Conservation (phyloP, 1,140 invertebrate species). For the Tetraneura akinire region DNA sequence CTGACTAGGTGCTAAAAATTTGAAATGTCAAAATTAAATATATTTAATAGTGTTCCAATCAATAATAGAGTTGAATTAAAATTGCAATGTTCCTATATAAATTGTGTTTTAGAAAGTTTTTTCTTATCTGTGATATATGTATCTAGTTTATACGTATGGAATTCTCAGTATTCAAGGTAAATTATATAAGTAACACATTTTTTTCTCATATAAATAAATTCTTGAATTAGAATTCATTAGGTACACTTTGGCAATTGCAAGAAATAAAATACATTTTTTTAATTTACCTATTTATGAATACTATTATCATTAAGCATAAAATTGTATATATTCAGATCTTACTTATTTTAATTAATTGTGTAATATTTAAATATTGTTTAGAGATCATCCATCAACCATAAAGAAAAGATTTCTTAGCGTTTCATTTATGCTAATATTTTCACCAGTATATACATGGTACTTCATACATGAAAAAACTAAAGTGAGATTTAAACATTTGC, state of each 20-base stretch:
- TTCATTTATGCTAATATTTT: conserved; percentile 75
- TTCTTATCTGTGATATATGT: conserved; percentile 75
- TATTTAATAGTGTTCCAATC: not conserved
- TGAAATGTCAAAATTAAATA: not conserved
- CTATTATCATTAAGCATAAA: too few relatives aligned
- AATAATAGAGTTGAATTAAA: conserved; percentile 32
- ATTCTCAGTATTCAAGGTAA: conserved; percentile 71
- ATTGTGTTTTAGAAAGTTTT: conserved; percentile 64
- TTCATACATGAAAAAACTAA: conserved; percentile 66
- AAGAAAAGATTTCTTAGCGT: conserved; percentile 86
- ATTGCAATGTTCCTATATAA: conserved; percentile 14
- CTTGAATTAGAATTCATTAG: too few relatives aligned
- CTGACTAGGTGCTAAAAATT: not conserved
- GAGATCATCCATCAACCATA: conserved; percentile 85
- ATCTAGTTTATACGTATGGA: conserved; percentile 82
- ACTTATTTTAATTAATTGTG: too few relatives aligned
- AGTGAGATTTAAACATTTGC: conserved; percentile 57
- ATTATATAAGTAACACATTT: too few relatives aligned
- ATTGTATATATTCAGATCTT: too few relatives aligned
- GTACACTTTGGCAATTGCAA: too few relatives aligned
- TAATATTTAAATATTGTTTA: conserved; percentile 58
- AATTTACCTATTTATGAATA: too few relatives aligned
- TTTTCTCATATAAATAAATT: too few relatives aligned
- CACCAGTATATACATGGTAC: conserved; percentile 74
- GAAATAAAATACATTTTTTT: too few relatives aligned